Evolutionary conservation across 2,797 vertebrate species (phyloP), one percentile per base, ranked within the genome.

Genomic region (Fundulus diaphanus): DNA sequence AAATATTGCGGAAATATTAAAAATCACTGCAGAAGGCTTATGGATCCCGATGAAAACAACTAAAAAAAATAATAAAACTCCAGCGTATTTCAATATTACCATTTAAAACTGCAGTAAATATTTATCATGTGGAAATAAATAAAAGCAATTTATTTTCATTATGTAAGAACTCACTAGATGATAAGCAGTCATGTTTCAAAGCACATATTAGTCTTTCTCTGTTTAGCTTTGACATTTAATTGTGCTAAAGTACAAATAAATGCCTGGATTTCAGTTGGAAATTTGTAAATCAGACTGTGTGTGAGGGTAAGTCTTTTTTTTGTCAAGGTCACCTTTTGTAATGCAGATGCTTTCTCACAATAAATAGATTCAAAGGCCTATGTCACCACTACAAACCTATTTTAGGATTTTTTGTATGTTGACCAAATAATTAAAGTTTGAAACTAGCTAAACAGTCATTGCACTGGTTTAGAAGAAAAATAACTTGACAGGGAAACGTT

Each of bases 1-100:
- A 27, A 71, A 75, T 73, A 78, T 51, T 40, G 22, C 11, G 72
- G 70, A 46, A 83, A 83, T 79, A 73, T 78, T 76, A 83, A 72
- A 67, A 73, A 77, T 20, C 24, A 44, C 73, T 29, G 68, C 1
- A 1, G 13, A 5, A 74, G 27, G 52, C 73, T 79, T 70, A 16
- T 33, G 56, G 5, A 33, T 20, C 7, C 56, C 15, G 5, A 5
- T 59, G 13, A 7, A 33, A 59, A 11, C n/a, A n/a, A n/a, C n/a
- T n/a, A n/a, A n/a, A n/a, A n/a, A 61, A 61, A 35, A 22, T 56
- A 61, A 22, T 56, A 56, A 15, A 56, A 56, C 5, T 59, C n/a
- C 57, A 61, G 31, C 2, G 33, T 16, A 61, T 33, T 59, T 33
- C 20, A 63, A 24, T 20, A 63, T 35, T 2, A 63, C 11, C 9